Conservation (phyloP, 2,797 vertebrate species). For the Meda fulgida region DNA sequence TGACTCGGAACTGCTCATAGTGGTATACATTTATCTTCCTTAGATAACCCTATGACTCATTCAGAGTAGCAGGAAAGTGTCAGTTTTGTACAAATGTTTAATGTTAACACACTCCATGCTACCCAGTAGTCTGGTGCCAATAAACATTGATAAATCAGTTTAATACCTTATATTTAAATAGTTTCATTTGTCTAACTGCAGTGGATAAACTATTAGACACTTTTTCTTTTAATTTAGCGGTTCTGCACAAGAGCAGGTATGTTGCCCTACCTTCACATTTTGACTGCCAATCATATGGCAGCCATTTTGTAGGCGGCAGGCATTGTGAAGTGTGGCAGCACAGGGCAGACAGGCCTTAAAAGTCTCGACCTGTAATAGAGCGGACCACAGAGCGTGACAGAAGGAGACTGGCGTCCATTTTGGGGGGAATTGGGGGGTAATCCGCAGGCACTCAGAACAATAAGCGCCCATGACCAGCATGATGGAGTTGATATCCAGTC, state of each 20-base stretch:
- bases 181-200: neutral
- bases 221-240: neutral
- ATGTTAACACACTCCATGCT: neutral
- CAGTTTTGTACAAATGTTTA: neutral
- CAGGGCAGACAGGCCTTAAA: slow-evolving; percentile 47
- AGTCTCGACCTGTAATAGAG: slow-evolving; percentile 70
- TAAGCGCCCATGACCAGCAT: slow-evolving; percentile 41
- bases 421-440: slow-evolving; percentile 68
- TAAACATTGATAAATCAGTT: neutral
- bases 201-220: neutral
- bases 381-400: slow-evolving; percentile 60
- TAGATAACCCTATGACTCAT: neutral
- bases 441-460: slow-evolving; percentile 56
- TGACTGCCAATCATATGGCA: neutral
- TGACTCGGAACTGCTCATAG: neutral
- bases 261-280: neutral
- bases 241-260: neutral
- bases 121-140: neutral
- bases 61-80: no score
- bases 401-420: slow-evolving; percentile 48
- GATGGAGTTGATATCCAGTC: slow-evolving; percentile 70
- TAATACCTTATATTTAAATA: neutral
- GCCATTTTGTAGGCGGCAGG: slow-evolving; percentile 1
- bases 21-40: neutral
- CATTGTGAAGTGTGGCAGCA: slow-evolving; percentile 1